A percentile compares a stretch with the other conserved stretches of the same genome.
Conservation (phyloP, 2,888 invertebrate genomes). For the Acrocyrtus sp. region DNA sequence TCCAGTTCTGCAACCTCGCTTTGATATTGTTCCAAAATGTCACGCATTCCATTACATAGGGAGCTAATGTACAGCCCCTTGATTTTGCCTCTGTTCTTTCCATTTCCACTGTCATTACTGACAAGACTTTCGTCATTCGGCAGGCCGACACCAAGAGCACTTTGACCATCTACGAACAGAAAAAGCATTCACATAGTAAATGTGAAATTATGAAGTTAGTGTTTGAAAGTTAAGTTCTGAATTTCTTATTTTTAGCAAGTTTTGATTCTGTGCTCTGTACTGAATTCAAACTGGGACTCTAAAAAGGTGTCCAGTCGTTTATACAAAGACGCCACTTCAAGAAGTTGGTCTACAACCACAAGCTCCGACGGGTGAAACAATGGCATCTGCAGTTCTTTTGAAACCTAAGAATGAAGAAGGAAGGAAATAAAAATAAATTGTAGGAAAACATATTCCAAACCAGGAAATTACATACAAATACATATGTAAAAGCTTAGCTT, state of each 20-base stretch:
- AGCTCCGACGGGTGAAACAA: conserved; percentile 60
- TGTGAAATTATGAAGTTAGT: too few relatives aligned
- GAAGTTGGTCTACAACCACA: conserved; percentile 52
- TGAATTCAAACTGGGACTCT: conserved; percentile 24
- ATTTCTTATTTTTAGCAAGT: background rate
- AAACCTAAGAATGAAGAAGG: conserved; percentile 47
- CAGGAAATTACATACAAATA: background rate
- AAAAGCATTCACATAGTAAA: background rate
- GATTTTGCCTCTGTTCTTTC: conserved; percentile 1
- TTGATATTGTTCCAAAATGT: conserved; percentile 54
- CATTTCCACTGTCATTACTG: background rate
- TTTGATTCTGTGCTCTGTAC: too few relatives aligned
- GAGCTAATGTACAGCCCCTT: conserved; percentile 55
- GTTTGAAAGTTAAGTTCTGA: background rate
- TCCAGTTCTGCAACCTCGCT: conserved; percentile 55
- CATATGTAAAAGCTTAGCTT: background rate
- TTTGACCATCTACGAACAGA: background rate
- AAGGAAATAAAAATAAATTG: too few relatives aligned
- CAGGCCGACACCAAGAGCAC: background rate
- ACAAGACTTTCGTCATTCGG: background rate
- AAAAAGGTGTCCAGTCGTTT: conserved; percentile 55
- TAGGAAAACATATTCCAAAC: background rate
- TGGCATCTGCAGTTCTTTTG: conserved; percentile 53
- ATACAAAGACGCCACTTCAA: conserved; percentile 59
- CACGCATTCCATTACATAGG: conserved; percentile 57